Percentiles rank a stretch among this genome's conserved stretches.
Evolutionary conservation across 1,140 invertebrate species (phyloP).

Genomic region (Formica exsecta): DNA sequence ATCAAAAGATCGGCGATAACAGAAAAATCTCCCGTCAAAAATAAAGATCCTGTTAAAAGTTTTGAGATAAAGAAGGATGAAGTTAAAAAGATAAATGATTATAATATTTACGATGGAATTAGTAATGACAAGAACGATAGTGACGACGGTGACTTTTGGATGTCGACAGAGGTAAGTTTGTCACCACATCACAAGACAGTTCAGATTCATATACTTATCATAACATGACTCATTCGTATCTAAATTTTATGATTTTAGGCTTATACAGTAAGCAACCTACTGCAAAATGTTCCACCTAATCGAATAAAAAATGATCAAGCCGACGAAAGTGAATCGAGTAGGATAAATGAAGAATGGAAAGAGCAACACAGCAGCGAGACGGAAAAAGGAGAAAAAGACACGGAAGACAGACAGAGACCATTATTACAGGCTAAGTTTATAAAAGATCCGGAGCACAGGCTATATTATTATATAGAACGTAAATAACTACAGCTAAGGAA

Average conservation of each 20-base stretch:
- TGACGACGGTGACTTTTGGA: conserved; percentile 19
- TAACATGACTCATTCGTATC: background rate
- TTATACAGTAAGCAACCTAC: conserved; percentile 53
- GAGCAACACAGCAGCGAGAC: background rate
- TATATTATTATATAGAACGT: conserved; percentile 72
- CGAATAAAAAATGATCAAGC: background rate
- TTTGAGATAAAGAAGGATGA: background rate
- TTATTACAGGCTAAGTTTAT: conserved; percentile 58
- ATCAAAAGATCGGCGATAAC: conserved; percentile 61
- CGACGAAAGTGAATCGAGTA: background rate
- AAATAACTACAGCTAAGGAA: conserved; percentile 1
- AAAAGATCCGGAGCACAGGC: conserved; percentile 58
- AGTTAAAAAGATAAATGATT: conserved; percentile 58
- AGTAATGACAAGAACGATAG: conserved; percentile 37
- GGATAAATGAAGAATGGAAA: background rate
- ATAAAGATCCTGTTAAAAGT: background rate
- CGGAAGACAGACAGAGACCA: conserved; percentile 27
- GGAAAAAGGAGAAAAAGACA: conserved; percentile 37
- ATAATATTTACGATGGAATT: conserved; percentile 42
- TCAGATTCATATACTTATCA: conserved; percentile 17
- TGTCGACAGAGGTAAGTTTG: conserved; percentile 72
- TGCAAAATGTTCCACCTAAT: conserved; percentile 52
- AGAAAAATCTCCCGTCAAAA: conserved; percentile 64
- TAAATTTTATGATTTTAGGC: conserved; percentile 68
- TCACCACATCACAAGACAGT: conserved; percentile 49